Evolutionary conservation across 2,888 invertebrate species (phyloP), one percentile per base, ranked within the genome.

Genomic region (Ditula angustiorana): DNA sequence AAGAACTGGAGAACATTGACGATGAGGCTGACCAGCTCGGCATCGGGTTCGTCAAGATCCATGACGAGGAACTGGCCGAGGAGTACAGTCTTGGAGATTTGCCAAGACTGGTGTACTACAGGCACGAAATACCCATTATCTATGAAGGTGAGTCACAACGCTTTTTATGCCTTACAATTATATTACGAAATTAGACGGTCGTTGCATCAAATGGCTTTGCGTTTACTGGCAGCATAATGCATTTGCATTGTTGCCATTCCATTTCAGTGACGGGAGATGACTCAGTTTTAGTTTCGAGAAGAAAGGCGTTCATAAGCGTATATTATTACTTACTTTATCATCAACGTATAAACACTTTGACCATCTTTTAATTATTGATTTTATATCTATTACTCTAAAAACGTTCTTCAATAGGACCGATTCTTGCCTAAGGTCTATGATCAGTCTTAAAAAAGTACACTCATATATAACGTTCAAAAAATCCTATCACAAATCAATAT

Each of bases 1-100:
- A 96, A 89, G 98, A 98, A 89, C 87, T 98, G 87, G 98, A 98
- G 89, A 98, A 98, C 91, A 98, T 98, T 82, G 98, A 98, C 82
- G 98, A 98, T 80, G 98, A 98, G 87, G 98, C 98, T 33, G 98
- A 98, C 89, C 97, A 98, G 86, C 94, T 98, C 71, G 98, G 97
- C 69, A 98, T 98, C 80, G 98, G 98, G 73, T 98, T 98, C 87
- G 98, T 98, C 70, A 98, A 98, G 92, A 98, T 98, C 82, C 96
- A 97, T 80, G 98, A 98, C 83, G 97, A 98, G 88, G 95, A 95
- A 77, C 93, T 98, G 74, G 97, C 98, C 69, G 97, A 97, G 80
- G 98, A 98, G 92, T 98, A 98, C 93, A 98, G 97, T 93, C 94
- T 98, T 87, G 97, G 97, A 81, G 94, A 95, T 65, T 92, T 98